Base-by-base conservation (phyloP, 2,113 vertebrate genomes). In the Asarcornis scutulata region DNA sequence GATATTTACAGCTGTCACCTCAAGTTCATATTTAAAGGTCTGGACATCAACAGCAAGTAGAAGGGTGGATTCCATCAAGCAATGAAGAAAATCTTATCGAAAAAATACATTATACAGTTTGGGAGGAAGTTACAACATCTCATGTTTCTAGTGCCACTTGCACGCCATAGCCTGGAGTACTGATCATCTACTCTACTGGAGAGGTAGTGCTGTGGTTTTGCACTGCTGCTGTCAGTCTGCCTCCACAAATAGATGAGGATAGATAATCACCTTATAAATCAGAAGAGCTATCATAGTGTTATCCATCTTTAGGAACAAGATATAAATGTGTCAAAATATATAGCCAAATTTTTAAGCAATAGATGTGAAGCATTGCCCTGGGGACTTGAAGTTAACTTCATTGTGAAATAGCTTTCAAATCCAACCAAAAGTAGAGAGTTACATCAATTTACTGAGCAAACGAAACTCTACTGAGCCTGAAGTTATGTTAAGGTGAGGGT, bases 231-330 rank as follows among this genome's bases (percentile, higher is more conserved):
- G n/a, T 83, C 75, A 93, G 36, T 89, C 53, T 88, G 25, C 46
- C 66, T 83, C 21, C 31, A 75, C 17, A 81, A 92, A 83, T 69
- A n/a, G 34, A 81, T 53, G 46, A 91, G 58, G 58, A 91, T 31
- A 93, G 63, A 92, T 78, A 67, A 88, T 86, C 76, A 83, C 58
- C 55, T 76, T 94, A 79, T 84, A 93, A 91, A 94, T 93, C 83
- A 96, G 31, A 26, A 75, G 21, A 84, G 74, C 59, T 74, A 75
- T 90, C 80, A 89, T 31, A 52, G 20, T 94, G 58, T 88, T 94
- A 86, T 88, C 73, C 68, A 17, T 73, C 62, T 86, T 88, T 81
- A 92, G 76, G 77, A 93, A 87, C 82, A 88, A 95, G 80, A 93
- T n/a, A 86, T 66, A 91, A 91, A 87, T 69, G 40, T 81, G 46